Evolutionary conservation across 2,797 vertebrate genomes (phyloP).

Genomic region (Rhinatrema bivittatum): DNA sequence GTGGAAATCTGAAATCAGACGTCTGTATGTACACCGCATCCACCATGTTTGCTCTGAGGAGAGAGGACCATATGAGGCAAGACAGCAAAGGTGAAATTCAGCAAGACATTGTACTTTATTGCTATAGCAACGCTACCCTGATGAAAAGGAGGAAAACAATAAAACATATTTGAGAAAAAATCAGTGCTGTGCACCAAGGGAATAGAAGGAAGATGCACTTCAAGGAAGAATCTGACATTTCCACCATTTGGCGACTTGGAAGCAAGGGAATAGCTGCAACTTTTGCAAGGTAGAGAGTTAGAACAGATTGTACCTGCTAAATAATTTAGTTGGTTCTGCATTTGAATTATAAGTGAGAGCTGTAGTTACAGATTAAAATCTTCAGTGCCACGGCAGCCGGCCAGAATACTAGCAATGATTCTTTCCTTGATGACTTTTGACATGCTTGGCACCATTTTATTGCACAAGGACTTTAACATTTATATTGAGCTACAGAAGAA

Average conservation of each 20-base stretch:
- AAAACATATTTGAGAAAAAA: conserved; percentile 46
- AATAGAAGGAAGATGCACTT: conserved; percentile 37
- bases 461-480: too few species aligned
- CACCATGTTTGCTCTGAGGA: conserved; percentile 58
- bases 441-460: conserved; percentile 47
- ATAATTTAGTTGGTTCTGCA: conserved; percentile 76
- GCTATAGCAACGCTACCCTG: conserved; percentile 70
- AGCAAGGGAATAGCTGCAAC: conserved; percentile 51
- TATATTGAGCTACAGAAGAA: too few species aligned
- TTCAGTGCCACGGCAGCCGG: conserved; percentile 47
- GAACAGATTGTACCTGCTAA: conserved; percentile 75
- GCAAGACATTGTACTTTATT: conserved; percentile 75
- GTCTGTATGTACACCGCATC: conserved; percentile 61
- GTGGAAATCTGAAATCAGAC: conserved; percentile 59
- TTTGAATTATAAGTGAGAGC: conserved; percentile 67
- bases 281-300: conserved; percentile 43
- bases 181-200: conserved; percentile 31
- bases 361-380: conserved; percentile 74
- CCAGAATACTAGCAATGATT: conserved; percentile 42
- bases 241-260: conserved; percentile 53
- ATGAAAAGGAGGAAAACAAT: conserved; percentile 63
- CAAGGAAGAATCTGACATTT: conserved; percentile 54
- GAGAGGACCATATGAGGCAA: conserved; percentile 56
- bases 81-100: conserved; percentile 78
- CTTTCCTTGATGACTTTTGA: conserved; percentile 66